phyloP scores from a whole-genome alignment of 2,113 vertebrate species.

The Sitta europaea region DNA sequence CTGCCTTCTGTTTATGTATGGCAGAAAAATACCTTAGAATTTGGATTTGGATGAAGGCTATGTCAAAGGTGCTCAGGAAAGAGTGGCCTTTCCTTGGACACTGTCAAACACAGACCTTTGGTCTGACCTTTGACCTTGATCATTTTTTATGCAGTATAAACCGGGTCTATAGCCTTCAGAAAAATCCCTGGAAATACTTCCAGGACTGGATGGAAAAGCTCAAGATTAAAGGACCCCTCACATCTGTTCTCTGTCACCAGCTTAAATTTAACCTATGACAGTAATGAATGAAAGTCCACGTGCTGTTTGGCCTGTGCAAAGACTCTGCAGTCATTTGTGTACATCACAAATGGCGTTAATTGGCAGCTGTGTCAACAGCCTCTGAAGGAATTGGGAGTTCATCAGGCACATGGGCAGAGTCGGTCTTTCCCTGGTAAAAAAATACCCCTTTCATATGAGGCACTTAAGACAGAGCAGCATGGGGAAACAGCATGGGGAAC shows the following conservation, averaged over 20 bases:
- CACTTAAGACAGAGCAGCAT: background rate
- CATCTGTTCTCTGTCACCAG: constrained; percentile 3
- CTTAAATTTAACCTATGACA: constrained; percentile 2
- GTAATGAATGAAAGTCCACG: background rate
- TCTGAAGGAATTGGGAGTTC: background rate
- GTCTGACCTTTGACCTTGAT: background rate
- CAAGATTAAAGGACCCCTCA: background rate
- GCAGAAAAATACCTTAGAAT: background rate
- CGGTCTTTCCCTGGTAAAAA: background rate
- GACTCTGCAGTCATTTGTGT: background rate
- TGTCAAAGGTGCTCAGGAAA: background rate
- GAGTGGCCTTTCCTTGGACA: background rate
- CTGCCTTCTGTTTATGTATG: background rate
- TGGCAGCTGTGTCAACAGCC: constrained; percentile 51
- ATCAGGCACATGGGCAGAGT: background rate
- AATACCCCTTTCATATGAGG: background rate
- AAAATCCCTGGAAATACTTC: background rate
- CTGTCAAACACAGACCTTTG: background rate
- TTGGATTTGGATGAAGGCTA: background rate
- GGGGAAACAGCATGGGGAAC: background rate
- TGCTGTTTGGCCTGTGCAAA: background rate
- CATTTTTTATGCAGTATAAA: background rate
- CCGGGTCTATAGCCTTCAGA: background rate
- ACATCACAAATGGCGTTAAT: background rate
- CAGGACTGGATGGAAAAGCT: background rate